phyloP scores from a whole-genome alignment of 2,888 invertebrate genomes.

The Scaptomyza cyrtandrae region DNA sequence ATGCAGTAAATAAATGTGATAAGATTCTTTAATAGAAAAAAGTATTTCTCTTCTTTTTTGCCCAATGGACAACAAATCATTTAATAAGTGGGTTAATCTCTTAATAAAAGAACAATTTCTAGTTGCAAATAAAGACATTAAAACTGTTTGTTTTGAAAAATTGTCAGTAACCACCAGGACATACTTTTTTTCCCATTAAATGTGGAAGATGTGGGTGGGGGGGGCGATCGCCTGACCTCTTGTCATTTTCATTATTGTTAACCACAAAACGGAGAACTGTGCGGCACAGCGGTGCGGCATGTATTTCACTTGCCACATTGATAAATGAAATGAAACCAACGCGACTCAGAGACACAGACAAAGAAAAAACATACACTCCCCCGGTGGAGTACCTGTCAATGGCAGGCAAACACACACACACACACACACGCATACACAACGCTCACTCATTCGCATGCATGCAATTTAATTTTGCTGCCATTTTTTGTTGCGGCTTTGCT shows the following conservation, averaged over 20 bases:
- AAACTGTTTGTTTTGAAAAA: conserved; percentile 11
- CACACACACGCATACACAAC: conserved; percentile 10
- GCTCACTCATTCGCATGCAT: conserved; percentile 27
- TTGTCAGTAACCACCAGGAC: neutral
- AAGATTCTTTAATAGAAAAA: conserved; percentile 82
- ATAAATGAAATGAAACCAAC: conserved; percentile 70
- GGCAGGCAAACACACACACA: conserved; percentile 45
- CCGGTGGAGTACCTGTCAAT: conserved; percentile 63
- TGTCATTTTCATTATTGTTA: conserved; percentile 32
- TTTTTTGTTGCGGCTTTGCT: conserved; percentile 75
- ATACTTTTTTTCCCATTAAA: conserved; percentile 24
- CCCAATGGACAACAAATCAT: neutral
- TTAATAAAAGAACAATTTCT: conserved; percentile 7
- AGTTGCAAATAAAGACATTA: conserved; percentile 35
- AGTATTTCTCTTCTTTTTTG: neutral
- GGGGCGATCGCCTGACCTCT: conserved; percentile 35
- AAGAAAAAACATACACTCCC: conserved; percentile 14
- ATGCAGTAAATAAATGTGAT: conserved; percentile 84
- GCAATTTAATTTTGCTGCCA: conserved; percentile 72
- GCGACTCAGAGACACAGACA: conserved; percentile 9
- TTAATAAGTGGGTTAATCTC: neutral
- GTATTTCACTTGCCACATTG: conserved; percentile 70
- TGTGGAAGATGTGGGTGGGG: neutral
- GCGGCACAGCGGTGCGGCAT: conserved; percentile 26
- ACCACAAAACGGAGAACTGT: conserved; percentile 36